phyloP scores from a whole-genome alignment of 2,888 invertebrate genomes.

The Epistrophe grossulariae region DNA sequence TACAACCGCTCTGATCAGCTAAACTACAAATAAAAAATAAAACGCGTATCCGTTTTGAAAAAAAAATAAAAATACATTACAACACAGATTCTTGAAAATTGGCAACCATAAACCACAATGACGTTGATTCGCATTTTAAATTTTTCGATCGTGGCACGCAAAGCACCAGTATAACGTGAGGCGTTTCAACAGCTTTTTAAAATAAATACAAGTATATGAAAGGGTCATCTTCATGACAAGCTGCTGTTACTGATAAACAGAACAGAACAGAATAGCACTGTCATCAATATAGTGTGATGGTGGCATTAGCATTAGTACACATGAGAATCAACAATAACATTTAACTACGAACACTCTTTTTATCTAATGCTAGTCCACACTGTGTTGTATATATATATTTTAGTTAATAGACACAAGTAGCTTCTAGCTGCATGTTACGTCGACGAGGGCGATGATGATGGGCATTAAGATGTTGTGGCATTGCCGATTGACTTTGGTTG shows the following conservation, averaged over 20 bases:
- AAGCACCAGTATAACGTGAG: conserved; percentile 64
- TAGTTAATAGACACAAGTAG: conserved; percentile 49
- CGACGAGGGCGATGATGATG: conserved; percentile 57
- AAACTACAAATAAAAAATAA: too few relatives aligned
- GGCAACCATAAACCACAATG: conserved; percentile 4
- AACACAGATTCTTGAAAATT: neutral
- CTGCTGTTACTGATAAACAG: conserved; percentile 35
- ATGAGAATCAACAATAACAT: neutral
- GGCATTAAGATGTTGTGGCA: conserved; percentile 67
- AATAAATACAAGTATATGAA: conserved; percentile 36
- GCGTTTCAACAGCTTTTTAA: conserved; percentile 64
- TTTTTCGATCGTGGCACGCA: conserved; percentile 63
- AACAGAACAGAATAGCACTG: conserved; percentile 2
- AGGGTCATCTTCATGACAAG: conserved; percentile 67
- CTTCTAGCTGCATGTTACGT: conserved; percentile 25
- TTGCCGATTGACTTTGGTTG: conserved; percentile 64
- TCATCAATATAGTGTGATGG: conserved; percentile 28
- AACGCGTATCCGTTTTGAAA: too few relatives aligned
- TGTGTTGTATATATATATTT: neutral
- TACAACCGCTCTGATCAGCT: too few relatives aligned
- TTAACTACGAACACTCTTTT: neutral
- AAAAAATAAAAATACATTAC: too few relatives aligned
- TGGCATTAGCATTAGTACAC: conserved; percentile 22
- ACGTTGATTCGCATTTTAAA: conserved; percentile 35
- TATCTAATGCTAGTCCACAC: conserved; percentile 34